Evolutionary conservation across 2,888 invertebrate genomes (phyloP).

Genomic region (Pristionchus entomophagus): DNA sequence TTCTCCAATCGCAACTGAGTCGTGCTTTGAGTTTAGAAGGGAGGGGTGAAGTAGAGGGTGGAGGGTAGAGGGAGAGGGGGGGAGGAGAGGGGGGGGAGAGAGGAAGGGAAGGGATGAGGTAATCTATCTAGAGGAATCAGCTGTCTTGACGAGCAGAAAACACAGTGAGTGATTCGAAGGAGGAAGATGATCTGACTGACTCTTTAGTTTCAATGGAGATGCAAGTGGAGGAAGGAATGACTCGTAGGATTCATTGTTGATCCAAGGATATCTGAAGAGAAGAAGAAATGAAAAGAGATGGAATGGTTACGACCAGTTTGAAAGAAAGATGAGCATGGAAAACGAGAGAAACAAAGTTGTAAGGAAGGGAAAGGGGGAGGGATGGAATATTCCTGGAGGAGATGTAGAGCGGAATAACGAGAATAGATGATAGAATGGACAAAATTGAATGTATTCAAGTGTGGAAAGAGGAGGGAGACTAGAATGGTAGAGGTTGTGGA

Average conservation of each 20-base stretch:
- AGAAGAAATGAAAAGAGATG: not conserved
- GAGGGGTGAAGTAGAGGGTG: no score
- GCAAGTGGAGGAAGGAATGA: not conserved
- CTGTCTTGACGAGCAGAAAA: not conserved
- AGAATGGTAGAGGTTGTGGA: not conserved
- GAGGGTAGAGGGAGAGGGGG: no score
- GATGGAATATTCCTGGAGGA: not conserved
- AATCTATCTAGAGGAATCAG: not conserved
- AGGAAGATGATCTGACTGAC: no score
- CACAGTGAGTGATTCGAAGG: no score
- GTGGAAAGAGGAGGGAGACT: not conserved
- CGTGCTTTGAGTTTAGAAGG: not conserved
- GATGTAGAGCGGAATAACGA: not conserved
- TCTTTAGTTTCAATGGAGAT: not conserved
- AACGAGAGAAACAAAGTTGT: not conserved
- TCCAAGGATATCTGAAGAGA: not conserved
- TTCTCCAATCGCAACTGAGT: not conserved
- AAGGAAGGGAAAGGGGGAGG: not conserved
- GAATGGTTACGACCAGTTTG: not conserved
- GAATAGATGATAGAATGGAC: not conserved
- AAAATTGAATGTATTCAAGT: not conserved
- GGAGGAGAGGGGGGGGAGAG: not conserved
- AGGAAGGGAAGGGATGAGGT: not conserved
- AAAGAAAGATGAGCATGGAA: not conserved
- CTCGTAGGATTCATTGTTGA: not conserved